Percentiles rank a stretch among this genome's conserved stretches.
These are phyloP conservation scores for Cyrtorhinus lividipennis DNA, from an alignment of 1,140 invertebrate genomes.

Conservation along the genomic window DNA sequence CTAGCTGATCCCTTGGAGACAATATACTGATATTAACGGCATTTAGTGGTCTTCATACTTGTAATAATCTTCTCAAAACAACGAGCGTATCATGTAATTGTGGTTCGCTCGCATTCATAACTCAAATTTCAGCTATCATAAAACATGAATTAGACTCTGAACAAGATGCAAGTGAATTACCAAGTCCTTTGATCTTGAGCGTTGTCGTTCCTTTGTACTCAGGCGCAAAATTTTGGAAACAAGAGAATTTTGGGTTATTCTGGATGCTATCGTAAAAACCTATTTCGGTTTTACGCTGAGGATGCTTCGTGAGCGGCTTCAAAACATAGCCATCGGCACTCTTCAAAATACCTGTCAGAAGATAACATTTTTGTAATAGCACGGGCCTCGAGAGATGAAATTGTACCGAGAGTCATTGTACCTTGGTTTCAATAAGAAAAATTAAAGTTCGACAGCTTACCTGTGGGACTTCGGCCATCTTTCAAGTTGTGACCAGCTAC, in stretches of 20 bases:
- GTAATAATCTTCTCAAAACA: too few species aligned
- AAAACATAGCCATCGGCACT: constrained; percentile 44
- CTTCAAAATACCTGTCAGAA: constrained; percentile 47
- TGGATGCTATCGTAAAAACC: constrained; percentile 51
- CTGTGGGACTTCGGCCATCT: constrained; percentile 36
- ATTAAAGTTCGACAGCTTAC: constrained; percentile 29
- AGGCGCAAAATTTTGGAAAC: constrained; percentile 41
- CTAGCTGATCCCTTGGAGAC: too few species aligned
- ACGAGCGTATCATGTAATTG: too few species aligned
- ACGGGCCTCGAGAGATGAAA: too few species aligned
- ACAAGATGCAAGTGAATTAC: too few species aligned
- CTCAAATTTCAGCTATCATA: too few species aligned
- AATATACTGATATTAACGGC: too few species aligned
- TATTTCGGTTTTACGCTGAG: constrained; percentile 51
- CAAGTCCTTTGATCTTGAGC: constrained; percentile 38
- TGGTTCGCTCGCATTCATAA: too few species aligned
- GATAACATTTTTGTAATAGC: too few species aligned
- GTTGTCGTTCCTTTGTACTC: constrained; percentile 46
- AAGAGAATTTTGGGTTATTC: constrained; percentile 36
- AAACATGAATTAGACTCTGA: constrained; percentile 12
- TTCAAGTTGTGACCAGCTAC: constrained; percentile 53
- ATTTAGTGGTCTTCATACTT: too few species aligned
- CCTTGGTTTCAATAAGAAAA: neutral
- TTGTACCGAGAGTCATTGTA: too few species aligned
- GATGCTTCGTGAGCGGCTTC: constrained; percentile 53